Conservation (phyloP, 2,888 invertebrate species). For the Clostera curtula region DNA sequence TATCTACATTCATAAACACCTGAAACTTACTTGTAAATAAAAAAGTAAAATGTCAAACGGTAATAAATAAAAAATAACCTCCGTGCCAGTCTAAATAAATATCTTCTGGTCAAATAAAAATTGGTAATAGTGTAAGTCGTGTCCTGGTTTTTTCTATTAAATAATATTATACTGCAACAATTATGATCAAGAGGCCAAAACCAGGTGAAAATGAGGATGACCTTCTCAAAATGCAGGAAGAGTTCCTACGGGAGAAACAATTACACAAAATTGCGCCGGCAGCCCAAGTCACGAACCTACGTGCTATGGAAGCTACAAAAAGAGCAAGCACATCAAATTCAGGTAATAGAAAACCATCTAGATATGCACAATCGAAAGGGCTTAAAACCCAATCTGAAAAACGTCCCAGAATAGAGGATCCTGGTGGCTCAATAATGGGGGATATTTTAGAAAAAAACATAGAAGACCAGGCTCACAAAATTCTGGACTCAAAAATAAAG, state of each 20-base stretch:
- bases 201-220: conserved; percentile 83
- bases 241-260: conserved; percentile 76
- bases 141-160: too few species aligned
- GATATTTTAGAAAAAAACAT: conserved; percentile 51
- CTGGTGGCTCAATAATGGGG: conserved; percentile 30
- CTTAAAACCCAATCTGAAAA: conserved; percentile 51
- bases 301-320: conserved; percentile 37
- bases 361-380: conserved; percentile 57
- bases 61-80: too few species aligned
- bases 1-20: too few species aligned
- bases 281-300: conserved; percentile 74
- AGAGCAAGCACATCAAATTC: conserved; percentile 21
- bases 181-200: conserved; percentile 80
- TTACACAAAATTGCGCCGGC: conserved; percentile 75
- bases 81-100: too few species aligned
- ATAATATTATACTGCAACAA: conserved; percentile 7
- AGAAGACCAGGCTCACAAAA: conserved; percentile 13
- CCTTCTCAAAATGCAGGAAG: conserved; percentile 82
- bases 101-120: too few species aligned
- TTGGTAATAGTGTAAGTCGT: too few species aligned
- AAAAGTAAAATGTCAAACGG: too few species aligned
- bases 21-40: too few species aligned
- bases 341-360: conserved; percentile 45
- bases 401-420: conserved; percentile 44
- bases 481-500: conserved; percentile 21